Conservation (phyloP, 2,113 vertebrate species). For the Pithys albifrons region DNA sequence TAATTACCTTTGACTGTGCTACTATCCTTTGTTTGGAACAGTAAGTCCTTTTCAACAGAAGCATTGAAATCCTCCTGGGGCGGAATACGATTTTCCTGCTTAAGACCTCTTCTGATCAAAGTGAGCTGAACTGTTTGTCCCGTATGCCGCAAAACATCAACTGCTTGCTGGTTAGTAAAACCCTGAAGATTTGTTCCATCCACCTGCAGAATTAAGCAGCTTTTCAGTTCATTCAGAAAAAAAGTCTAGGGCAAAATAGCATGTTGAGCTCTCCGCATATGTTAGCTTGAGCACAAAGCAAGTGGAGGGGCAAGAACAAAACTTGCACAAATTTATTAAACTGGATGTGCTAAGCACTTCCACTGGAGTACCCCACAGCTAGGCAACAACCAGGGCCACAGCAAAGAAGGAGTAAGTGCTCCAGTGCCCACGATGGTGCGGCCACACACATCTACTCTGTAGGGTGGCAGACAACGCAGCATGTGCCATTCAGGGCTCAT, state of each 20-base stretch:
- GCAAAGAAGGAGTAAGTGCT: not conserved
- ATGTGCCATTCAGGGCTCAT: rapidly evolving
- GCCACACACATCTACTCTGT: not conserved
- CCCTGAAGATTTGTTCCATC: slow-evolving; percentile 92
- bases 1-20: slow-evolving; percentile 67
- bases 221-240: not conserved
- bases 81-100: slow-evolving; percentile 74
- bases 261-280: not conserved
- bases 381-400: not conserved
- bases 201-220: slow-evolving; percentile 79
- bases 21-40: slow-evolving; percentile 57
- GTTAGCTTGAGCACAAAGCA: not conserved
- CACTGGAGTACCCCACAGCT: not conserved
- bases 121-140: slow-evolving; percentile 89
- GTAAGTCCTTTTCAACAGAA: slow-evolving; percentile 63
- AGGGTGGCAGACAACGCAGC: not conserved
- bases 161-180: slow-evolving; percentile 96
- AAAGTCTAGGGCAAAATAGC: not conserved
- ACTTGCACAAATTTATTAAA: rapidly evolving
- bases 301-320: not conserved
- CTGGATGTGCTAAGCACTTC: not conserved
- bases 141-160: slow-evolving; percentile 90
- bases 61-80: slow-evolving; percentile 46
- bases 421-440: rapidly evolving
- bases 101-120: slow-evolving; percentile 82